Percentiles rank a stretch among this genome's conserved stretches.
Evolutionary conservation across 2,113 vertebrate genomes (phyloP).

Genomic region (Synchiropus splendidus): DNA sequence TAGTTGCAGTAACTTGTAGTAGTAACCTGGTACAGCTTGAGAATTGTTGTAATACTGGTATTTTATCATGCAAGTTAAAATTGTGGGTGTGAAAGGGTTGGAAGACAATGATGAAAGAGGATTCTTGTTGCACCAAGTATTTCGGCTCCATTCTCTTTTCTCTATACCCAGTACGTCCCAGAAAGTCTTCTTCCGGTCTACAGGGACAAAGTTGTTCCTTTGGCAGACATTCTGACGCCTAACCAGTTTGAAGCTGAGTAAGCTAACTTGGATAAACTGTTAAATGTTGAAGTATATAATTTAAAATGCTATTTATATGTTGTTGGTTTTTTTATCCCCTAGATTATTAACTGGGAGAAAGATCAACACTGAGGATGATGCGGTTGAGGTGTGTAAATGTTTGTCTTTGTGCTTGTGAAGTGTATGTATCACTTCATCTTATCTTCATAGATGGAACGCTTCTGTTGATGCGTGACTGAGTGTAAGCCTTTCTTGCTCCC

Average conservation of each 20-base stretch:
- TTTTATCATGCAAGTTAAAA: no score
- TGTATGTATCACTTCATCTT: no score
- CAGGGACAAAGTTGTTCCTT: slow-evolving; percentile 82
- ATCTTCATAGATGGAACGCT: no score
- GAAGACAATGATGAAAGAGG: no score
- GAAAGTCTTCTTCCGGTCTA: slow-evolving; percentile 85
- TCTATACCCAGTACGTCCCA: slow-evolving; percentile 79
- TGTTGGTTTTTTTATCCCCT: slow-evolving; percentile 12
- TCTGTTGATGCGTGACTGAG: no score
- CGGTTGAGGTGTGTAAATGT: slow-evolving; percentile 66
- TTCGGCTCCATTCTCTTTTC: no score
- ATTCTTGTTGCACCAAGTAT: no score
- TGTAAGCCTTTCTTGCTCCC: neutral
- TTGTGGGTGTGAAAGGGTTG: no score
- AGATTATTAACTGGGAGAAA: slow-evolving; percentile 86
- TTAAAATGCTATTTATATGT: neutral
- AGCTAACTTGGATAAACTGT: slow-evolving; percentile 51
- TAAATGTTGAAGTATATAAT: neutral
- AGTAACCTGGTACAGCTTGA: no score
- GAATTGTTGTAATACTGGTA: no score
- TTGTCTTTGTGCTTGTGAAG: no score
- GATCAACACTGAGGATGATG: slow-evolving; percentile 81
- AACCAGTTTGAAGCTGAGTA: slow-evolving; percentile 98
- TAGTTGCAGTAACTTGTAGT: no score
- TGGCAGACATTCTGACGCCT: slow-evolving; percentile 91